Evolutionary conservation across 2,888 invertebrate genomes (phyloP).

Genomic region (Sericinus montela): DNA sequence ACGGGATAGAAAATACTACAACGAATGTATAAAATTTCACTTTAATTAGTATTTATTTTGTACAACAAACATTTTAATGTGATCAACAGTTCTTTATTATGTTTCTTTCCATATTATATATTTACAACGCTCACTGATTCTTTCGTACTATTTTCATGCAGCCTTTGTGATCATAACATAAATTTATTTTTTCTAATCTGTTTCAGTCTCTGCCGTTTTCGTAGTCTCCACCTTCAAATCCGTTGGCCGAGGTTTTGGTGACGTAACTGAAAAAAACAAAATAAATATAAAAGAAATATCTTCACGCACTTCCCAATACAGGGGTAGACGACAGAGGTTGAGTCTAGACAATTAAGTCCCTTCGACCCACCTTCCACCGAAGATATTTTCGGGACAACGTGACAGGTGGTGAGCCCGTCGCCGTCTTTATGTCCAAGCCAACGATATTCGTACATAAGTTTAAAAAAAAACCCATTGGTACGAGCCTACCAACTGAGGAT

Average conservation of each 20-base stretch:
- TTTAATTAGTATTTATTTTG: conserved; percentile 16
- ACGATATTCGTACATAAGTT: too few relatives aligned
- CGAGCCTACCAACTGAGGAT: too few relatives aligned
- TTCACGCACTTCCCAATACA: too few relatives aligned
- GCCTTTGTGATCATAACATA: background rate
- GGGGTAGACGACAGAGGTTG: too few relatives aligned
- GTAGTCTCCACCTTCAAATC: background rate
- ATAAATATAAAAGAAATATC: too few relatives aligned
- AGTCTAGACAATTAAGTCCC: too few relatives aligned
- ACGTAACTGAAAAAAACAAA: conserved; percentile 3
- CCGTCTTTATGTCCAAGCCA: too few relatives aligned
- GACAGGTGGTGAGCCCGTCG: too few relatives aligned
- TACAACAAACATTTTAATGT: conserved; percentile 14
- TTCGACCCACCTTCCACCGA: too few relatives aligned
- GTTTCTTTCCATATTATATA: conserved; percentile 1
- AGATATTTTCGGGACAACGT: too few relatives aligned
- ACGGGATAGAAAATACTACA: background rate
- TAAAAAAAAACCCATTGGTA: too few relatives aligned
- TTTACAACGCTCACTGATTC: conserved; percentile 3
- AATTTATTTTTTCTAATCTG: conserved; percentile 7
- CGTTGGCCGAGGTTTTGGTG: conserved; percentile 1
- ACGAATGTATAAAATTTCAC: background rate
- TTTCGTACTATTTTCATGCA: background rate
- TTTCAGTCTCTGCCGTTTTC: conserved; percentile 9
- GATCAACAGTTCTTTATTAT: conserved; percentile 3